These are phyloP conservation scores for Hydrotaea cyrtoneurina DNA, from an alignment of 2,888 invertebrate species.

Conservation along the genomic window DNA sequence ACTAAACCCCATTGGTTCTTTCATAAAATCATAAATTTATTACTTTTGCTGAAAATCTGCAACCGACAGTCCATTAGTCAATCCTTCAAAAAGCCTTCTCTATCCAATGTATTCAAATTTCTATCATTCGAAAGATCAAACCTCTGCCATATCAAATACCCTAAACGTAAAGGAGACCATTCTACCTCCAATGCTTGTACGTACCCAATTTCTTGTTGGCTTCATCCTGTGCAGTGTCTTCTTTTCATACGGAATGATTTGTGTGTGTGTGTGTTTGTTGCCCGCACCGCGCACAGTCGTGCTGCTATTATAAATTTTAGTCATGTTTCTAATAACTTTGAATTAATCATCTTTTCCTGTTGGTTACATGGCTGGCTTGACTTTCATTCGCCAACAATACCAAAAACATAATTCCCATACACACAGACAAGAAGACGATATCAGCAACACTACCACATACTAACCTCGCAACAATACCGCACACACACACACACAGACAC, in stretches of 20 bases:
- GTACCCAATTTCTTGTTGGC: not conserved
- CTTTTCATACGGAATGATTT: not conserved
- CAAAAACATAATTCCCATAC: conserved; percentile 31
- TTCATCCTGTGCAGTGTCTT: not conserved
- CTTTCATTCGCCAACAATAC: conserved; percentile 46
- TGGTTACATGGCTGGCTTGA: conserved; percentile 56
- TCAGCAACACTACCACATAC: conserved; percentile 37
- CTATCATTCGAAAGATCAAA: too few species aligned
- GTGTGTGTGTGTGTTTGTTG: not conserved
- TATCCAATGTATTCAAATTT: too few species aligned
- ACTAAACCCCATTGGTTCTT: too few species aligned
- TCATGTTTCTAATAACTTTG: conserved; percentile 81
- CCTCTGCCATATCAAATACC: not conserved
- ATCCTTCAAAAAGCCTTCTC: too few species aligned
- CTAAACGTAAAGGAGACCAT: not conserved
- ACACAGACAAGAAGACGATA: conserved; percentile 53
- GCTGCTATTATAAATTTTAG: conserved; percentile 79
- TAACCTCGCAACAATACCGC: conserved; percentile 20
- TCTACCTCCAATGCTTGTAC: not conserved
- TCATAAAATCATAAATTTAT: too few species aligned
- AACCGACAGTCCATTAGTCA: too few species aligned
- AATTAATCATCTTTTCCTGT: conserved; percentile 81
- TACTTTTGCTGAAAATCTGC: too few species aligned
- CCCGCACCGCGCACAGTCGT: not conserved
- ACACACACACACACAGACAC: conserved; percentile 49